These are phyloP conservation scores for Coleophora flavipennella DNA, from an alignment of 2,888 invertebrate genomes.

Conservation along the genomic window DNA sequence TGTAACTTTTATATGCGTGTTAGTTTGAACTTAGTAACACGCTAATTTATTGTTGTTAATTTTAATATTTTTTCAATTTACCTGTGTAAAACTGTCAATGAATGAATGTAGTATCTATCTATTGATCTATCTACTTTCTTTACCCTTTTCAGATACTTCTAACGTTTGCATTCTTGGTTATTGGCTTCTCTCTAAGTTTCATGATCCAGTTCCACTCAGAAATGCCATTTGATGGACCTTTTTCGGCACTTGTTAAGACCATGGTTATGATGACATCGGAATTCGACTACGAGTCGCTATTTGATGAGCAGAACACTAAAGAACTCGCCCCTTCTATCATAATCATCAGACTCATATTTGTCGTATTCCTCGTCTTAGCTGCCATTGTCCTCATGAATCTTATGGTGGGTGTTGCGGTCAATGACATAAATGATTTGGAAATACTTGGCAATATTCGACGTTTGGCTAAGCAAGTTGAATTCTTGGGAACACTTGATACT, in stretches of 20 bases:
- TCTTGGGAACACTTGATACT: conserved; percentile 64
- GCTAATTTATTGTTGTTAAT: too few relatives aligned
- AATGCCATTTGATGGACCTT: conserved; percentile 64
- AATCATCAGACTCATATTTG: conserved; percentile 63
- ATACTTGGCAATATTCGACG: conserved; percentile 68
- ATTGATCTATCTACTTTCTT: too few relatives aligned
- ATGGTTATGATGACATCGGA: conserved; percentile 76
- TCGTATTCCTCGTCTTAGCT: conserved; percentile 67
- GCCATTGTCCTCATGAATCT: conserved; percentile 74
- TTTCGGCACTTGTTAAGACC: conserved; percentile 69
- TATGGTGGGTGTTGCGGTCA: conserved; percentile 73
- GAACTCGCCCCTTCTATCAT: conserved; percentile 49
- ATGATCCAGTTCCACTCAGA: conserved; percentile 69
- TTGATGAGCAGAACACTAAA: conserved; percentile 52
- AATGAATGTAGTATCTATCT: too few relatives aligned
- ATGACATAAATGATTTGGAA: conserved; percentile 72
- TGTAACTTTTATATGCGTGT: too few relatives aligned
- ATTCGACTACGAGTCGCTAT: conserved; percentile 67
- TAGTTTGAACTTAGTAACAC: too few relatives aligned
- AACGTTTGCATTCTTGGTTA: conserved; percentile 60
- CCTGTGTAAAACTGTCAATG: too few relatives aligned
- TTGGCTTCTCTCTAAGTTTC: conserved; percentile 71
- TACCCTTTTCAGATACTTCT: conserved; percentile 56
- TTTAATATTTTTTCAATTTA: too few relatives aligned
- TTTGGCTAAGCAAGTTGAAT: conserved; percentile 70